Conservation (phyloP, 1,140 invertebrate genomes). For the Armadillidium nasatum region DNA sequence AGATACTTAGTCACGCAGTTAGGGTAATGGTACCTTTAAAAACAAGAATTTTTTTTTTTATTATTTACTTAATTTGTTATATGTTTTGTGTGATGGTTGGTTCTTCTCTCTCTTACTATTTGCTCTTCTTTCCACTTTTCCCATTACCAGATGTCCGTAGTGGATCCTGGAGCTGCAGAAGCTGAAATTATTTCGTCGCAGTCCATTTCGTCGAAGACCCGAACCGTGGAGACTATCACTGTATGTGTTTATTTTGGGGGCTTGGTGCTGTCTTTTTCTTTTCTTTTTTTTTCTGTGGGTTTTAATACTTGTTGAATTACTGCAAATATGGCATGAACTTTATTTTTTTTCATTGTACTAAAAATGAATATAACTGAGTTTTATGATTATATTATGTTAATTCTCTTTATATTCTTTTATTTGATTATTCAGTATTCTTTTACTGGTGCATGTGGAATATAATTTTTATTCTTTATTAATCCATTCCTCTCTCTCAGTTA, state of each 20-base stretch:
- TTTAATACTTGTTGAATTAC: background rate
- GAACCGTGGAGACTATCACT: constrained; percentile 93
- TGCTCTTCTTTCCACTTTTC: background rate
- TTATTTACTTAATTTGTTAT: too few relatives aligned
- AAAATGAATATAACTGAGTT: background rate
- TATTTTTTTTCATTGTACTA: background rate
- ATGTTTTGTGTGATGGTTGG: too few relatives aligned
- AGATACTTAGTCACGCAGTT: too few relatives aligned
- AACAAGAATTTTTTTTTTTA: too few relatives aligned
- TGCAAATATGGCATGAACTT: background rate
- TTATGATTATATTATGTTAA: too few relatives aligned
- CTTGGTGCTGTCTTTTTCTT: background rate
- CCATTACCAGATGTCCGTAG: constrained; percentile 43
- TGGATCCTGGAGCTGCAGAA: constrained; percentile 57
- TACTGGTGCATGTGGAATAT: too few relatives aligned
- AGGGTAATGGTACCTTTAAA: too few relatives aligned
- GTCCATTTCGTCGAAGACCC: constrained; percentile 89
- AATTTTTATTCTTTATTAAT: too few relatives aligned
- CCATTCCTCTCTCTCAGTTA: too few relatives aligned
- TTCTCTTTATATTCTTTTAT: too few relatives aligned
- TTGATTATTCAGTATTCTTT: too few relatives aligned
- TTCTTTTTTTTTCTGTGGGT: background rate
- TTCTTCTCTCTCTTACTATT: constrained; percentile 1
- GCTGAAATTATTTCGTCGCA: constrained; percentile 74
- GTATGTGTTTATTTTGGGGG: constrained; percentile 56